These are phyloP conservation scores for Barnardius zonarius DNA, from an alignment of 2,113 vertebrate genomes.

Conservation along the genomic window DNA sequence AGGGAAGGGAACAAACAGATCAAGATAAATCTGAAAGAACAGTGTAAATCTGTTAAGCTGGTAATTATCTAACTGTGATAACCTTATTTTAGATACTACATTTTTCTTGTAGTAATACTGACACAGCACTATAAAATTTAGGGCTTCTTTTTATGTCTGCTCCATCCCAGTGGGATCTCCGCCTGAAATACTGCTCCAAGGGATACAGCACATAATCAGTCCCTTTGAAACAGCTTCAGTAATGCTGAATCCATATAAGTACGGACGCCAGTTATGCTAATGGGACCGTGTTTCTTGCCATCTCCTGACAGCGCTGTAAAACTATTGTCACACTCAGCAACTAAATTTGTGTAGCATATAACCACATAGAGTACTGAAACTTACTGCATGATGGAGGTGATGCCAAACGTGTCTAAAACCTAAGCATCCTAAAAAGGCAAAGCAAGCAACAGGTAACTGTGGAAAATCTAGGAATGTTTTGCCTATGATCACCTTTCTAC, in stretches of 20 bases:
- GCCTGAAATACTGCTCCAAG: conserved; percentile 44
- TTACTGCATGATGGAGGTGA: background rate
- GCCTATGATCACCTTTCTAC: background rate
- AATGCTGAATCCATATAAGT: conserved; percentile 37
- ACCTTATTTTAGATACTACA: background rate
- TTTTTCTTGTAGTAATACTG: conserved; percentile 28
- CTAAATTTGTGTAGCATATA: background rate
- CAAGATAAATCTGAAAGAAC: conserved; percentile 4
- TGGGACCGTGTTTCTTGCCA: background rate
- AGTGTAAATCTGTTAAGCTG: conserved; percentile 29
- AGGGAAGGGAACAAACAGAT: background rate
- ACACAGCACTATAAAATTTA: conserved; percentile 49
- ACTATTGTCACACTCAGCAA: conserved; percentile 21
- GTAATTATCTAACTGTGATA: conserved; percentile 4
- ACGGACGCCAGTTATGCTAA: conserved; percentile 31
- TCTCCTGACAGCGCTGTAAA: background rate
- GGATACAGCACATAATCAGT: conserved; percentile 54
- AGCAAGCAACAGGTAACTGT: background rate
- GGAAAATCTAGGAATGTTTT: background rate
- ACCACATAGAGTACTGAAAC: background rate
- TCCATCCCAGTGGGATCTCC: conserved; percentile 23
- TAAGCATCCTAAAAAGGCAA: background rate
- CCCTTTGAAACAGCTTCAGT: conserved; percentile 48
- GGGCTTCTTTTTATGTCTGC: conserved; percentile 43
- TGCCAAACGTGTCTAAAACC: background rate